Evolutionary conservation across 2,113 vertebrate genomes (phyloP).

Genomic region (Tor tambroides): DNA sequence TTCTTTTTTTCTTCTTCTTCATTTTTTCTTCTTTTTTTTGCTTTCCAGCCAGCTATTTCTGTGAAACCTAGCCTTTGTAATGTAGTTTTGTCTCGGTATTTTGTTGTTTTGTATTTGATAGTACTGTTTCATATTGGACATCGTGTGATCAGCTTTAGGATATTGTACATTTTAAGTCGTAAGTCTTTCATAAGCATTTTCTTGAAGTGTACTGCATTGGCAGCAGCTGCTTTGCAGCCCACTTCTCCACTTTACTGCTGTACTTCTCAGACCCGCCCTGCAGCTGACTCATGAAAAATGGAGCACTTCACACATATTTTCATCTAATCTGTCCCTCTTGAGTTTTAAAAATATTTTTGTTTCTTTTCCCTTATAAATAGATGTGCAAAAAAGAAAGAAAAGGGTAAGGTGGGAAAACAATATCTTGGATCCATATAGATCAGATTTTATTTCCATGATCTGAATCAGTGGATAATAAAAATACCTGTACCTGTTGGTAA

Average conservation of each 20-base stretch:
- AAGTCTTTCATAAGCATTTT: conserved; percentile 12
- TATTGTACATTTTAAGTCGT: background rate
- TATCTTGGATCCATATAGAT: background rate
- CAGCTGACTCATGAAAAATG: conserved; percentile 37
- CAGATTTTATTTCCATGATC: background rate
- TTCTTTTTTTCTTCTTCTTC: too few species aligned
- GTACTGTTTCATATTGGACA: background rate
- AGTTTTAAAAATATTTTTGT: background rate
- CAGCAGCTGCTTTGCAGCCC: background rate
- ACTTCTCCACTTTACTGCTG: conserved; percentile 36
- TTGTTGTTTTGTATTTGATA: background rate
- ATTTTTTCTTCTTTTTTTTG: too few species aligned
- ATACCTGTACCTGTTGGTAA: background rate
- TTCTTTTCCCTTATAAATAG: background rate
- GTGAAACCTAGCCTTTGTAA: background rate
- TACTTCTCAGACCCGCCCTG: conserved; percentile 23
- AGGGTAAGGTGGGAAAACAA: background rate
- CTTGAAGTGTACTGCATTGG: conserved; percentile 16
- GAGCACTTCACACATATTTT: conserved; percentile 37
- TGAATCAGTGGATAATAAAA: background rate
- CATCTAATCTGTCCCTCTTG: conserved; percentile 44
- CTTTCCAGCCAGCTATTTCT: background rate
- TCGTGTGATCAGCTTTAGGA: background rate
- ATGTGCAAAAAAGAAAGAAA: background rate
- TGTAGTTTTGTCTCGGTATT: background rate